Conservation (phyloP, 1,140 invertebrate species). For the Medauroidea extradentata region DNA sequence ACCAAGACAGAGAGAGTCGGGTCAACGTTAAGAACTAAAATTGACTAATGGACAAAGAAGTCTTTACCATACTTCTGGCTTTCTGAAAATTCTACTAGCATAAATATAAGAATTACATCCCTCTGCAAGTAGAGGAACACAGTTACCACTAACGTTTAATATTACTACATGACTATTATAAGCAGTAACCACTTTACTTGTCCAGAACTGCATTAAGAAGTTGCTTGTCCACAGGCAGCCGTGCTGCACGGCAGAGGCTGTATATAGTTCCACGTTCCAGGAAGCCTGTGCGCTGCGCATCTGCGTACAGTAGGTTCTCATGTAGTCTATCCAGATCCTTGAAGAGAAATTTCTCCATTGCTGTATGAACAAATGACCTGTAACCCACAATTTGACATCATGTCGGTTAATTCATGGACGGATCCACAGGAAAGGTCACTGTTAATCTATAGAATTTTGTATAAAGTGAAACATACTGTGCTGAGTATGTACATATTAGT, state of each 20-base stretch:
- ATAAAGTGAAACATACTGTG: too few species aligned
- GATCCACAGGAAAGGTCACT: too few species aligned
- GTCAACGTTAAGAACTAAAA: too few species aligned
- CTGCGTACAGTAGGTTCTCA: constrained; percentile 60
- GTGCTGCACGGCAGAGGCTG: constrained; percentile 56
- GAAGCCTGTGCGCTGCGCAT: constrained; percentile 51
- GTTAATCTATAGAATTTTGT: too few species aligned
- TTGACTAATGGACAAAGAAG: too few species aligned
- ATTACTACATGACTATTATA: constrained; percentile 13
- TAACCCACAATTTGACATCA: too few species aligned
- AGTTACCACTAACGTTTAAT: constrained; percentile 1
- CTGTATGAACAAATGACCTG: constrained; percentile 59
- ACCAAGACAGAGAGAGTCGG: too few species aligned
- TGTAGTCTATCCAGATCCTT: constrained; percentile 58
- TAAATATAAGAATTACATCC: constrained; percentile 10
- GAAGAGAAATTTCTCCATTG: constrained; percentile 63
- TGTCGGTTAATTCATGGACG: too few species aligned
- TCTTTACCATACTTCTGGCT: too few species aligned
- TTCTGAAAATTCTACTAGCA: too few species aligned
- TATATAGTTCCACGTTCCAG: constrained; percentile 52
- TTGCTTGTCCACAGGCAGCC: constrained; percentile 59
- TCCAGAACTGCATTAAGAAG: constrained; percentile 63
- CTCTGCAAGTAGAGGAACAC: constrained; percentile 1
- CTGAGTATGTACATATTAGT: too few species aligned
- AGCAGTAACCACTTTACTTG: constrained; percentile 45